Percentiles rank a stretch among this genome's conserved stretches.
Evolutionary conservation across 1,140 invertebrate species (phyloP).

Genomic region (Drosophila novamexicana): DNA sequence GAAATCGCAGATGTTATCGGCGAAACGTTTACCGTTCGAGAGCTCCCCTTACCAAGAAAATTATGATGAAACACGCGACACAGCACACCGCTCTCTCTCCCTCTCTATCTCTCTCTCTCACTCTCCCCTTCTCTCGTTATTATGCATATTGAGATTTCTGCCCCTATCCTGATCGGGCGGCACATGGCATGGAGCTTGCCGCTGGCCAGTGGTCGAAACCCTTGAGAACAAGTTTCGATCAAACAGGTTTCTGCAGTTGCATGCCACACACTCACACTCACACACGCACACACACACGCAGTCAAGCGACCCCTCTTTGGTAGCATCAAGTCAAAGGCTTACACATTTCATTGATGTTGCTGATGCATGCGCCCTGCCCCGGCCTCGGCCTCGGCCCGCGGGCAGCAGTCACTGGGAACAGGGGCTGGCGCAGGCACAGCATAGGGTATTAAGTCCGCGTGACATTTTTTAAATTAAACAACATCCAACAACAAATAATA

Average conservation of each 20-base stretch:
- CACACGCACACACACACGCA: constrained; percentile 7
- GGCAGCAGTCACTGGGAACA: constrained; percentile 22
- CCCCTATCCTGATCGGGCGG: constrained; percentile 23
- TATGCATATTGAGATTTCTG: constrained; percentile 48
- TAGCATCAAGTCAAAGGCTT: constrained; percentile 74
- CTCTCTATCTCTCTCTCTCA: background rate
- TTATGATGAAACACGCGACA: constrained; percentile 79
- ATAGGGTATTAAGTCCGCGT: constrained; percentile 52
- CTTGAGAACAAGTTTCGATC: constrained; percentile 66
- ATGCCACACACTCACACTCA: constrained; percentile 22
- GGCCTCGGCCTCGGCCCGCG: background rate
- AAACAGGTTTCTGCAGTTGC: constrained; percentile 64
- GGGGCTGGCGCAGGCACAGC: background rate
- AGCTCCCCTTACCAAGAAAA: constrained; percentile 29
- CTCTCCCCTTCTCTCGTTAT: background rate
- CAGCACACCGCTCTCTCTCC: constrained; percentile 11
- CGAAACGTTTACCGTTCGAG: constrained; percentile 73
- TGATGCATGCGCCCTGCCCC: constrained; percentile 54
- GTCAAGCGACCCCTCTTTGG: constrained; percentile 43
- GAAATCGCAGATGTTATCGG: constrained; percentile 77
- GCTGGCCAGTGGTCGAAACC: constrained; percentile 61
- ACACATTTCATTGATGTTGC: constrained; percentile 73
- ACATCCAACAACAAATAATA: constrained; percentile 60
- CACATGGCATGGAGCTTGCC: constrained; percentile 36
- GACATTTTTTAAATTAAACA: constrained; percentile 73